phyloP scores from a whole-genome alignment of 2,888 invertebrate genomes.

The Ophion obscuratus region DNA sequence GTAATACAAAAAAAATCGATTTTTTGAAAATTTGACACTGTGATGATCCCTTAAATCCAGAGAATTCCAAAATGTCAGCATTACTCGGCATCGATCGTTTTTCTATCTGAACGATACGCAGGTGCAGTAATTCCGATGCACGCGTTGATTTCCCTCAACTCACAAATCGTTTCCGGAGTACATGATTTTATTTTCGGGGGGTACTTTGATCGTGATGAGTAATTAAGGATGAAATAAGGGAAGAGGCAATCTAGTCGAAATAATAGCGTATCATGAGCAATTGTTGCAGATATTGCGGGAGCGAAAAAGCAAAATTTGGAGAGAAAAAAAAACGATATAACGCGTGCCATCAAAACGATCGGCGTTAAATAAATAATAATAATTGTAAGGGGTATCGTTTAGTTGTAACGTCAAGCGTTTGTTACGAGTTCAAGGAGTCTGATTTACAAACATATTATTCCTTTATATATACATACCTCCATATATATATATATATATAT shows the following conservation, averaged over 20 bases:
- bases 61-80: neutral
- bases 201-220: conserved; percentile 30
- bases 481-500: conserved; percentile 46
- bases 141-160: neutral
- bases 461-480: conserved; percentile 40
- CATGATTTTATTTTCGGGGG: neutral
- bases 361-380: conserved; percentile 58
- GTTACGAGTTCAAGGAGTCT: conserved; percentile 75
- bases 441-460: conserved; percentile 71
- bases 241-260: neutral
- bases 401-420: conserved; percentile 69
- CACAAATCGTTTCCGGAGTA: neutral
- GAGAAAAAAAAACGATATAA: conserved; percentile 40
- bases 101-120: too few relatives aligned
- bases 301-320: conserved; percentile 46
- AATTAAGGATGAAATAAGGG: neutral
- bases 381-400: conserved; percentile 49
- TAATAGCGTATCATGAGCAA: conserved; percentile 52
- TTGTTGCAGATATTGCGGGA: conserved; percentile 42
- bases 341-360: conserved; percentile 72
- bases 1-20: too few relatives aligned
- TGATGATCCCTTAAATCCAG: neutral
- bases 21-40: too few relatives aligned
- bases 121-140: too few relatives aligned
- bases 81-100: neutral